Evolutionary conservation across 2,797 vertebrate genomes (phyloP), one percentile per base, ranked within the genome.

Genomic region (Cottoperca gobio): DNA sequence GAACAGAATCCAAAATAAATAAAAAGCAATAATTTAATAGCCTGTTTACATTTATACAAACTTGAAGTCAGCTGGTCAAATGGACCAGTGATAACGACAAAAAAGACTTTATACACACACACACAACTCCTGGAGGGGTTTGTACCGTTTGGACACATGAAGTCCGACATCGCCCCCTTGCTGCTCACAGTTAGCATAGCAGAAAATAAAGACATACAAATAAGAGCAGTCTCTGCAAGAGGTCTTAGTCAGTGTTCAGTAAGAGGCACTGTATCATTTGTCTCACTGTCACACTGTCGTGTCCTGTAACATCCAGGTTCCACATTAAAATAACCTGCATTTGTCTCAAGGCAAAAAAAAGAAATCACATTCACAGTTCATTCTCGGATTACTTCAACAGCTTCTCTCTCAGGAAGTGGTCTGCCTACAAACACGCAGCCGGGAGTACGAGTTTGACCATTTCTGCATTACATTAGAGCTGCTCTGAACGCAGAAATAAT

Each of bases 21-120:
- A 79, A 72, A 83, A 74, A 60, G 19, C 37, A 94, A 94, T 95
- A 94, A 95, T 77, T 94, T 94, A 94, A 93, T 85, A 70, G 69
- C 28, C 70, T 85, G 92, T 93, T 85, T 88, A 92, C 86, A 92
- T 92, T 87, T 86, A 81, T 91, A 94, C 88, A 93, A 62, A 88
- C 70, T 73, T 49, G 28, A 82, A 72, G 78, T 83, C 86, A 82
- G 77, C 78, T 52, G 63, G 60, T 79, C 63, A 65, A 74, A 76
- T 11, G 9, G 50, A 83, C 73, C 70, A 79, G 67, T 45, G 80
- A 73, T 69, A 23, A 43, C 2, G 1, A 76, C 70, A 54, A 70
- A 78, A 31, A 2, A 52, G 28, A 82, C 55, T 59, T 19, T 26
- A 75, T 53, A 66, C 45, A 69, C 57, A 58, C 57, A 66, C 31